phyloP scores from a whole-genome alignment of 1,140 invertebrate species.

The Bilobella aurantiaca region DNA sequence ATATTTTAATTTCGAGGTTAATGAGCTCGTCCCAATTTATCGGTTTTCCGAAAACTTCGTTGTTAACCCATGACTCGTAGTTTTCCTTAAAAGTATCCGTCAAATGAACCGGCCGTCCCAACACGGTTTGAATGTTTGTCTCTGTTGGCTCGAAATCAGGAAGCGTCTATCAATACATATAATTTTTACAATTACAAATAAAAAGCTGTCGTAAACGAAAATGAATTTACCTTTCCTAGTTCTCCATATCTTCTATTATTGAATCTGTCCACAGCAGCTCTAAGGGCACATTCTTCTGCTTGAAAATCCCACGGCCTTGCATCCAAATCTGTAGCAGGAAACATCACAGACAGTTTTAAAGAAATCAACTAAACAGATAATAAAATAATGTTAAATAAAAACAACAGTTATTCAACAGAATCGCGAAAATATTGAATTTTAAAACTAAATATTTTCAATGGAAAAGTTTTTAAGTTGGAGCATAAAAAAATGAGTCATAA shows the following conservation, averaged over 20 bases:
- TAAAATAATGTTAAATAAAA: not conserved
- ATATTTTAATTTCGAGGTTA: not conserved
- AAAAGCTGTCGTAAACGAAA: not conserved
- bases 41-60: slow-evolving; percentile 79
- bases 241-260: slow-evolving; percentile 75
- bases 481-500: not conserved
- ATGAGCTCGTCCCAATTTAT: slow-evolving; percentile 32
- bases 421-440: no score
- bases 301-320: slow-evolving; percentile 97
- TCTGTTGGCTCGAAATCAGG: slow-evolving; percentile 76
- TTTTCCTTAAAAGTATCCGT: slow-evolving; percentile 93
- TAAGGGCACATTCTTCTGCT: slow-evolving; percentile 88
- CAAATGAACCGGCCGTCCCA: slow-evolving; percentile 65
- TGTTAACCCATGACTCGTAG: slow-evolving; percentile 90
- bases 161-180: slow-evolving; percentile 29
- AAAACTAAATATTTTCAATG: not conserved
- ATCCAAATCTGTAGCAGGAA: slow-evolving; percentile 64
- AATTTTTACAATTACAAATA: slow-evolving; percentile 7
- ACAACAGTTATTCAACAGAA: no score
- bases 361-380: not conserved
- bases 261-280: slow-evolving; percentile 88
- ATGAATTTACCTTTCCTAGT: slow-evolving; percentile 23
- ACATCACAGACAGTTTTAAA: not conserved
- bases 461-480: not conserved
- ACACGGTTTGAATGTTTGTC: slow-evolving; percentile 68